Percentiles rank a stretch among this genome's conserved stretches.
phyloP scores from a whole-genome alignment of 2,888 invertebrate genomes.

The Dione juno region DNA sequence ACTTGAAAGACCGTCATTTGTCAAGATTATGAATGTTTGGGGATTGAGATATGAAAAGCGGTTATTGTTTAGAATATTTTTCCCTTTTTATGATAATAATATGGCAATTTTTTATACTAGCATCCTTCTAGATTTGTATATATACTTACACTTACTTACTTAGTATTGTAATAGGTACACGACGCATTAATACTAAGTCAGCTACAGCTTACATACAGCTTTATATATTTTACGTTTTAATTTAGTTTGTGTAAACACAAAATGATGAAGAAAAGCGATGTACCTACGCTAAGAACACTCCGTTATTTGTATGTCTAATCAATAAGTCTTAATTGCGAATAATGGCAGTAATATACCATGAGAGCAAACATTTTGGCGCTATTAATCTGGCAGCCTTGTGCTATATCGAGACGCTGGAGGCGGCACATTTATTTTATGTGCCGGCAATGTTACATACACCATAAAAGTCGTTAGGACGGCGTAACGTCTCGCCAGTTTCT shows the following conservation, averaged over 20 bases:
- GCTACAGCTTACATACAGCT: too few relatives aligned
- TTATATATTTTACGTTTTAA: not conserved
- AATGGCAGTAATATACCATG: constrained; percentile 69
- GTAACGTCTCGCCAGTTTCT: constrained; percentile 82
- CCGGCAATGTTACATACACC: constrained; percentile 83
- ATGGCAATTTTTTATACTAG: constrained; percentile 47
- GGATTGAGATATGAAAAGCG: constrained; percentile 79
- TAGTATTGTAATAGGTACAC: too few relatives aligned
- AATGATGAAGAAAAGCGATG: constrained; percentile 46
- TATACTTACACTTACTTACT: too few relatives aligned
- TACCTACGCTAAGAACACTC: not conserved
- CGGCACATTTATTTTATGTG: constrained; percentile 83
- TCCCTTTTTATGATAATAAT: constrained; percentile 50
- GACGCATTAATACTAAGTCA: too few relatives aligned
- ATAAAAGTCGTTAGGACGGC: constrained; percentile 83
- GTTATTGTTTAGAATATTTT: constrained; percentile 81
- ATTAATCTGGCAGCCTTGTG: constrained; percentile 78
- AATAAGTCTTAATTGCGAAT: constrained; percentile 62
- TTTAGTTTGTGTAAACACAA: not conserved
- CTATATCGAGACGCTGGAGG: constrained; percentile 74
- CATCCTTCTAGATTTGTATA: too few relatives aligned
- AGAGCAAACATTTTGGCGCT: constrained; percentile 79
- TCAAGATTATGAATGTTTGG: constrained; percentile 80
- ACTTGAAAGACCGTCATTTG: constrained; percentile 80
- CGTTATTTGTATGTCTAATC: constrained; percentile 61